Percentiles rank a stretch among this genome's conserved stretches.
These are phyloP conservation scores for Alloplasta piceator DNA, from an alignment of 2,888 invertebrate species.

Conservation along the genomic window DNA sequence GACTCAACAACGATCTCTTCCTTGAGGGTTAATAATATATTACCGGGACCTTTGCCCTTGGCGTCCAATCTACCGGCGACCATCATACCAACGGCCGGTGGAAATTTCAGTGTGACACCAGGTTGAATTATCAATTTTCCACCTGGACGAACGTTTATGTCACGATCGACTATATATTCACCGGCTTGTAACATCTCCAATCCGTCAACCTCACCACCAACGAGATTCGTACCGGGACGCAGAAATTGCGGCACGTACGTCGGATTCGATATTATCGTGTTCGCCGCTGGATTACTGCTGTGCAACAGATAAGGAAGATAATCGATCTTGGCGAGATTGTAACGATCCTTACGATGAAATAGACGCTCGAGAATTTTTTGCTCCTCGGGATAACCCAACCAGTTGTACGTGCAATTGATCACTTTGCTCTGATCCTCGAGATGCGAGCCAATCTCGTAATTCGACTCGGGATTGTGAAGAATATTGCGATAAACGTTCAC, in stretches of 20 bases:
- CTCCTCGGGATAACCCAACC: conserved; percentile 92
- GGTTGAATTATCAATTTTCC: conserved; percentile 94
- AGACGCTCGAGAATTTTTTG: conserved; percentile 90
- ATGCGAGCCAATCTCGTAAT: conserved; percentile 98
- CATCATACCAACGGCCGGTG: conserved; percentile 97
- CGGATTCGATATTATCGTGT: conserved; percentile 90
- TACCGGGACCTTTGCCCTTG: conserved; percentile 90
- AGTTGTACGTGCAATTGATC: conserved; percentile 97
- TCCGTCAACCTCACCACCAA: conserved; percentile 97
- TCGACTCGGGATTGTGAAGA: conserved; percentile 94
- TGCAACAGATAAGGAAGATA: conserved; percentile 96
- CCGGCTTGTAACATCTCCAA: conserved; percentile 92
- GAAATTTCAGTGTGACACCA: conserved; percentile 95
- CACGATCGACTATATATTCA: conserved; percentile 95
- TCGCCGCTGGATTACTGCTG: conserved; percentile 94
- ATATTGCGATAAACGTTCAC: conserved; percentile 95
- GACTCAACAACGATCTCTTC: conserved; percentile 88
- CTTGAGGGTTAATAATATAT: conserved; percentile 91
- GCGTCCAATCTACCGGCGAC: conserved; percentile 96
- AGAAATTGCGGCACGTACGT: conserved; percentile 92
- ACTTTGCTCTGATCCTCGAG: conserved; percentile 96
- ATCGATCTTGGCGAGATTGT: conserved; percentile 95
- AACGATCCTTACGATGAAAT: conserved; percentile 94
- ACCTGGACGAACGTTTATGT: conserved; percentile 97
- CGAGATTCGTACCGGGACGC: conserved; percentile 87